Conservation (phyloP, 2,797 vertebrate genomes). For the Falco naumanni region DNA sequence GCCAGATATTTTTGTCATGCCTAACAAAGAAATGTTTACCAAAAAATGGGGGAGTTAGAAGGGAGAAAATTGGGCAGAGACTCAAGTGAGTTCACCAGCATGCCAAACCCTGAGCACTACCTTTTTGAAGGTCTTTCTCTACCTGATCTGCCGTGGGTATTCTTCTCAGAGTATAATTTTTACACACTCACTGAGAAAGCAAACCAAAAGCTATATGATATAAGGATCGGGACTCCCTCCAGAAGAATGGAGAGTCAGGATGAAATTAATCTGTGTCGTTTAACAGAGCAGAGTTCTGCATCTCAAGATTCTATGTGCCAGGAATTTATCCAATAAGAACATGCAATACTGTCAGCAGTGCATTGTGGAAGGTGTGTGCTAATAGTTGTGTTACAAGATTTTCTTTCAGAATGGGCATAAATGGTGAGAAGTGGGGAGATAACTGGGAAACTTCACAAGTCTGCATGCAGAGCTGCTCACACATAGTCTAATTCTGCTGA, state of each 20-base stretch:
- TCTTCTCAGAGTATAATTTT: neutral
- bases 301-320: neutral
- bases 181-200: rapidly evolving
- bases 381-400: neutral
- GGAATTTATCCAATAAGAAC: neutral
- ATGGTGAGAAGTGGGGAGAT: neutral
- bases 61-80: neutral
- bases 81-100: neutral
- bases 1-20: neutral
- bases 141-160: neutral
- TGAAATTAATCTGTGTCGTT: neutral
- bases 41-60: rapidly evolving
- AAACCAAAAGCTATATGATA: neutral
- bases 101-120: neutral
- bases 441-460: neutral
- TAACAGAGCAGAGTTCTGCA: neutral
- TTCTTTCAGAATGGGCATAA: neutral
- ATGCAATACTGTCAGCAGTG: neutral
- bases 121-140: neutral
- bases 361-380: neutral
- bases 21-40: neutral
- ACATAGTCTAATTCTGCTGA: neutral
- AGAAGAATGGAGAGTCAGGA: neutral
- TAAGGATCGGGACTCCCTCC: neutral
- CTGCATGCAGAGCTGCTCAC: neutral